Conservation (phyloP, 1,140 invertebrate genomes). For the Aphelenchoides besseyi region DNA sequence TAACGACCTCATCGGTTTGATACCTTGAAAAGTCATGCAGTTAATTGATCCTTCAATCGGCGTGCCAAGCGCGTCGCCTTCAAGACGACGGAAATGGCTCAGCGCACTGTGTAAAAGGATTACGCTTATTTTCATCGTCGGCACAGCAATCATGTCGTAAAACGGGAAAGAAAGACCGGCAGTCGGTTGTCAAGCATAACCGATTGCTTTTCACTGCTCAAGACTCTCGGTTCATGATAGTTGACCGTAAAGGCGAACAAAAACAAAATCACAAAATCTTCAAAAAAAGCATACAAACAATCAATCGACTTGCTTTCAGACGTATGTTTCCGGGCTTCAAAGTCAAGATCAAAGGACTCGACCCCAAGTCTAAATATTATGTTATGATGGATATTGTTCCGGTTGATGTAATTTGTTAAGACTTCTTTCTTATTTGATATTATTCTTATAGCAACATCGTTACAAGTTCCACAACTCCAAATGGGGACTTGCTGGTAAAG, state of each 20-base stretch:
- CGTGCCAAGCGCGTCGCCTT: not conserved
- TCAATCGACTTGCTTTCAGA: conserved; percentile 64
- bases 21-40: not conserved
- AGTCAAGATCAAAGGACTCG: conserved; percentile 80
- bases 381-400: conserved; percentile 84
- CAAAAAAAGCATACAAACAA: not conserved
- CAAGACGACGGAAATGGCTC: not conserved
- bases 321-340: conserved; percentile 96
- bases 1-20: conserved; percentile 1
- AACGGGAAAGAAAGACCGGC: not conserved
- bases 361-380: conserved; percentile 81
- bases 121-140: not conserved
- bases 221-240: not conserved
- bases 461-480: conserved; percentile 90
- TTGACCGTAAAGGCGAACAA: not conserved
- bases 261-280: not conserved
- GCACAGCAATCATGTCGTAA: conserved; percentile 3
- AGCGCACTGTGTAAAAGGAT: not conserved
- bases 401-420: not conserved
- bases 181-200: not conserved
- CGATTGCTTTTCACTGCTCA: not conserved
- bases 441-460: conserved; percentile 89
- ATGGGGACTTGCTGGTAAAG: conserved; percentile 68
- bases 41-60: conserved; percentile 1
- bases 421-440: conserved; percentile 21